These are phyloP conservation scores for Tricholaema leucomelas DNA, from an alignment of 2,113 vertebrate species.

Conservation along the genomic window DNA sequence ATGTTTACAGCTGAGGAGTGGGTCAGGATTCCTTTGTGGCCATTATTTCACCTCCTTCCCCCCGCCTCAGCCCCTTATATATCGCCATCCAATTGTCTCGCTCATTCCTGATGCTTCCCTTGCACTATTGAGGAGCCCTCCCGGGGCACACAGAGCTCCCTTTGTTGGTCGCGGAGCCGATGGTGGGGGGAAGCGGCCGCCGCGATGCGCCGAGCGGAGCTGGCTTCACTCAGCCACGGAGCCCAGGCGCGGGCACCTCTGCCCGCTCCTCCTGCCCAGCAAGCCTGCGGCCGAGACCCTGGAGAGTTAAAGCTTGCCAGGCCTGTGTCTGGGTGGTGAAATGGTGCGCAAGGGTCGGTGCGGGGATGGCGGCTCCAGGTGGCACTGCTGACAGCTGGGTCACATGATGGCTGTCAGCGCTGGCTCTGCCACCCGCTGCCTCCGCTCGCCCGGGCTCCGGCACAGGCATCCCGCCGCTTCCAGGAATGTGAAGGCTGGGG, in stretches of 20 bases:
- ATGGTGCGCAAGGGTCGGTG: not conserved
- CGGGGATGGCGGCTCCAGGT: slow-evolving; percentile 43
- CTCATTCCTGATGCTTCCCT: not conserved
- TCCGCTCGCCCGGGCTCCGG: slow-evolving; percentile 10
- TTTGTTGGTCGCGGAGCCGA: slow-evolving; percentile 8
- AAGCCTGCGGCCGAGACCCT: not conserved
- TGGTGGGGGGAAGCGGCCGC: not conserved
- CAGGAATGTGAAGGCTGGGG: slow-evolving; percentile 42
- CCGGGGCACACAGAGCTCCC: not conserved
- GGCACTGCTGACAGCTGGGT: slow-evolving; percentile 54
- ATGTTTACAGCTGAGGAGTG: not conserved
- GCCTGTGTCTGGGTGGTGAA: not conserved
- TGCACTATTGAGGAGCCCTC: slow-evolving; percentile 10
- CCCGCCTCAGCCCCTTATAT: not conserved
- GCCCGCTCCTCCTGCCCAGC: not conserved
- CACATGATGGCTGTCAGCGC: slow-evolving; percentile 55
- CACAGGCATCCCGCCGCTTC: slow-evolving; percentile 33
- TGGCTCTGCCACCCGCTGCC: slow-evolving; percentile 38
- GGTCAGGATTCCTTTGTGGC: not conserved
- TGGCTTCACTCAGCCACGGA: not conserved
- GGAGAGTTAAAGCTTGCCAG: not conserved
- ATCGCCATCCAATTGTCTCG: not conserved
- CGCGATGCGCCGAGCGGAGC: not conserved
- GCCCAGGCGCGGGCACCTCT: not conserved
- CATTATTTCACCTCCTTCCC: not conserved